Evolutionary conservation across 37 sponge, comb jelly and placozoan genomes (phyloP), one percentile per base, ranked within the genome.

Genomic region (Ianthella basta): DNA sequence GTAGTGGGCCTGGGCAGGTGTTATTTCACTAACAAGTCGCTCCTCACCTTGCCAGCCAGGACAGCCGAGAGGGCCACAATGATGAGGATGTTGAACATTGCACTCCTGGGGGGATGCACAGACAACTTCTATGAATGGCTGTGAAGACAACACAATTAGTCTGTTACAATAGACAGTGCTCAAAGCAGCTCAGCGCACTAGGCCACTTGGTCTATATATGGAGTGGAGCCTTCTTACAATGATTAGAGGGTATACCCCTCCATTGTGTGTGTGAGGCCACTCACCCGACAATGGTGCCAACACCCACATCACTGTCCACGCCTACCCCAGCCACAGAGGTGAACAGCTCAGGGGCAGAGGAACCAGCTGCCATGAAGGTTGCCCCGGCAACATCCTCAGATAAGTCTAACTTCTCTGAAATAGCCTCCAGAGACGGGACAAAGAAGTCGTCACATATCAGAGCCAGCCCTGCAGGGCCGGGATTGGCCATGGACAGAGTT

Each of bases 341-440:
- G 85, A 95, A 95, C 34, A 95, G 86, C 65, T 95, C 96, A 2
- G 96, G 96, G 56, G 91, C 93, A 57, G 90, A 90, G n/a, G 89
- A 88, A 19, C 97, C 97, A 27, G 97, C 97, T n/a, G 97, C 97
- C 97, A 96, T 96, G 84, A 96, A 93, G 3, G 97, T 96, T n/a
- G 97, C 94, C 32, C 94, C 97, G 15, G 97, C 97, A 21, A 96
- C 97, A 82, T 96, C 97, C 56, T 96, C 94, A 41, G 94, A 95
- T 30, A 96, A 87, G 55, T 94, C 85, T 19, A 96, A 80, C 72
- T 85, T 81, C 70, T 96, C 88, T 68, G 93, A 94, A 27, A 96
- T 88, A 14, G 91, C 94, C 67, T 94, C 97, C 74, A 96, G 84
- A 20, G 97, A 94, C 0, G 97, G 97, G 23, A 96, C 94, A 85